phyloP scores from a whole-genome alignment of 2,797 vertebrate genomes.

The Bufotes viridis region DNA sequence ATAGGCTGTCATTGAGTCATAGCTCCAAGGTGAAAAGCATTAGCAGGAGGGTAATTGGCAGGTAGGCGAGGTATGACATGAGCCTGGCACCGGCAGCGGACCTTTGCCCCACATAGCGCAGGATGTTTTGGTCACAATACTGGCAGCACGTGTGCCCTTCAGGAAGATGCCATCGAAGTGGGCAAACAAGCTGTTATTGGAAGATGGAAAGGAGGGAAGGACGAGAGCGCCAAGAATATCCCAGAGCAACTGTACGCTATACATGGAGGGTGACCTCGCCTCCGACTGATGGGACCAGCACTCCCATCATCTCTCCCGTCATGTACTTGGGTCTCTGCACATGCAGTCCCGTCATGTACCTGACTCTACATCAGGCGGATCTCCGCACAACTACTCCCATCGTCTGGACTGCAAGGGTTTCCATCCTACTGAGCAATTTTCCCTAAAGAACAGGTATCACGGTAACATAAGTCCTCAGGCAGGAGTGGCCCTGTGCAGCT shows the following conservation, averaged over 20 bases:
- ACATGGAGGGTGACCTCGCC: neutral
- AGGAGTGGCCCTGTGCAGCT: too few species aligned
- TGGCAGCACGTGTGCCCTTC: constrained; percentile 37
- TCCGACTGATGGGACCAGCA: neutral
- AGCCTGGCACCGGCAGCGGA: neutral
- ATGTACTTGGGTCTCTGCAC: too few species aligned
- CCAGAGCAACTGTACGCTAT: constrained; percentile 6
- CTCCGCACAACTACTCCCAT: neutral
- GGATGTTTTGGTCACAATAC: neutral
- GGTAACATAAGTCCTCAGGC: too few species aligned
- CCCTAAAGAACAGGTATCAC: neutral
- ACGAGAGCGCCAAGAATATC: constrained; percentile 22
- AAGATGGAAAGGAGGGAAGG: neutral
- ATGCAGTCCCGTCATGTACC: too few species aligned
- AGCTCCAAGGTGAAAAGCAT: constrained; percentile 17
- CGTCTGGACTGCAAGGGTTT: neutral
- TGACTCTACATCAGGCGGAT: too few species aligned
- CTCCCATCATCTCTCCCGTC: neutral
- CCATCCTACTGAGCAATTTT: neutral
- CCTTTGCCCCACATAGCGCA: constrained; percentile 48
- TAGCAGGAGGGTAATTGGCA: neutral
- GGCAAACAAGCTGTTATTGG: constrained; percentile 45
- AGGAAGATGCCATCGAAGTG: constrained; percentile 2
- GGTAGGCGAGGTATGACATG: neutral
- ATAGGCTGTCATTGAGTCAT: neutral